Percentiles rank a stretch among this genome's conserved stretches.
Conservation (phyloP, 1,140 invertebrate species). For the Drepana arcuata region DNA sequence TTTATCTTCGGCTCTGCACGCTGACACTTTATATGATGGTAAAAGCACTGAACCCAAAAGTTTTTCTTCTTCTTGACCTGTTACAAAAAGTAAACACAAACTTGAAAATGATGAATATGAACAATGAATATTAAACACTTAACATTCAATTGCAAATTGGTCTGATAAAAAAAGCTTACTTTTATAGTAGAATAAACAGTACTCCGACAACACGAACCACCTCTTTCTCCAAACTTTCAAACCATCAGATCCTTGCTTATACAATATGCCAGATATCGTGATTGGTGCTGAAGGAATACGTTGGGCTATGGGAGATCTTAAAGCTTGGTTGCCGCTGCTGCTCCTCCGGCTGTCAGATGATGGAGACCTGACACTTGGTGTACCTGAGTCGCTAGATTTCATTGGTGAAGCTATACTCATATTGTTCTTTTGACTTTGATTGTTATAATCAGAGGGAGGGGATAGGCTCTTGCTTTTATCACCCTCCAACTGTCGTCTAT, state of each 20-base stretch:
- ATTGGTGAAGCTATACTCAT: slow-evolving; percentile 43
- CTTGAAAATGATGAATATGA: slow-evolving; percentile 1
- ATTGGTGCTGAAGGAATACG: slow-evolving; percentile 85
- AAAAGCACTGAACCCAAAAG: slow-evolving; percentile 90
- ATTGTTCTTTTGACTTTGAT: slow-evolving; percentile 37
- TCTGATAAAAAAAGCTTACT: slow-evolving; percentile 73
- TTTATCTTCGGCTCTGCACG: slow-evolving; percentile 87
- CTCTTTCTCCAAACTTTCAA: slow-evolving; percentile 95
- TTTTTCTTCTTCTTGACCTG: slow-evolving; percentile 91
- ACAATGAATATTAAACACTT: not conserved
- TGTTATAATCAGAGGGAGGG: slow-evolving; percentile 41
- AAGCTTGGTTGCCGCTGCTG: slow-evolving; percentile 73
- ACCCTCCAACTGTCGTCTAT: slow-evolving; percentile 31
- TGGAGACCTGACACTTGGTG: slow-evolving; percentile 64
- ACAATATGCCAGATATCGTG: slow-evolving; percentile 89
- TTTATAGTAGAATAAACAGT: slow-evolving; percentile 96
- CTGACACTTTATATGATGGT: slow-evolving; percentile 91
- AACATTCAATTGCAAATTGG: slow-evolving; percentile 1
- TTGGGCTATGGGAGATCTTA: slow-evolving; percentile 84
- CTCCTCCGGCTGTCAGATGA: slow-evolving; percentile 76
- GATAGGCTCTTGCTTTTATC: slow-evolving; percentile 44
- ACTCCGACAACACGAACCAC: slow-evolving; percentile 95
- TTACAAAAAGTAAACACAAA: slow-evolving; percentile 8
- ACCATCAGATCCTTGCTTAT: slow-evolving; percentile 92
- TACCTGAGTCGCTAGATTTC: slow-evolving; percentile 66